Percentiles rank a stretch among this genome's conserved stretches.
These are phyloP conservation scores for Agrotis ipsilon DNA, from an alignment of 2,888 invertebrate species.

Conservation along the genomic window DNA sequence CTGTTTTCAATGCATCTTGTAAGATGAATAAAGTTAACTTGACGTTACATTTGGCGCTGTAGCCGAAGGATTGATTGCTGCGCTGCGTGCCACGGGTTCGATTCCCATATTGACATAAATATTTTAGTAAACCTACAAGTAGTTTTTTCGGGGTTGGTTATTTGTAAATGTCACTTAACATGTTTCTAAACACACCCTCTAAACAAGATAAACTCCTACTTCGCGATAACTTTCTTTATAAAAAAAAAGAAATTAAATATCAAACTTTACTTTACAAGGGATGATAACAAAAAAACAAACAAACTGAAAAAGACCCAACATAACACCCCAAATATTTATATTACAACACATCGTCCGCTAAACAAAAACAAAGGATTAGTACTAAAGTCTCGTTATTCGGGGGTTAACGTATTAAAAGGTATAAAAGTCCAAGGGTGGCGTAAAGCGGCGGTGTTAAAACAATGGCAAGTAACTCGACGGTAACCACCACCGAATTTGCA, in stretches of 20 bases:
- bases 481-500: conserved; percentile 89
- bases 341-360: conserved; percentile 54
- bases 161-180: too few species aligned
- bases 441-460: conserved; percentile 85
- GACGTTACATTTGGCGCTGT: too few species aligned
- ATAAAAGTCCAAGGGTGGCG: conserved; percentile 81
- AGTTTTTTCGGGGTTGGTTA: too few species aligned
- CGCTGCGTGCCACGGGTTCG: too few species aligned
- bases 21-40: not conserved
- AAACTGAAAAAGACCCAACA: conserved; percentile 19
- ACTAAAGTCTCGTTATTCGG: conserved; percentile 78
- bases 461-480: conserved; percentile 85
- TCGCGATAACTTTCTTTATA: too few species aligned
- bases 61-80: too few species aligned
- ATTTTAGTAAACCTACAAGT: too few species aligned
- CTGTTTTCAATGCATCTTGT: not conserved
- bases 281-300: not conserved
- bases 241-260: not conserved
- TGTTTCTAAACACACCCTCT: too few species aligned
- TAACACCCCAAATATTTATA: conserved; percentile 57
- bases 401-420: conserved; percentile 85
- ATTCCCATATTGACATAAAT: too few species aligned
- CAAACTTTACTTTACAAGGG: not conserved
- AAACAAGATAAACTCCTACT: too few species aligned
- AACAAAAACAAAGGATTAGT: conserved; percentile 81